Conservation (phyloP, 2,888 invertebrate genomes). For the Geophilus truncorum region DNA sequence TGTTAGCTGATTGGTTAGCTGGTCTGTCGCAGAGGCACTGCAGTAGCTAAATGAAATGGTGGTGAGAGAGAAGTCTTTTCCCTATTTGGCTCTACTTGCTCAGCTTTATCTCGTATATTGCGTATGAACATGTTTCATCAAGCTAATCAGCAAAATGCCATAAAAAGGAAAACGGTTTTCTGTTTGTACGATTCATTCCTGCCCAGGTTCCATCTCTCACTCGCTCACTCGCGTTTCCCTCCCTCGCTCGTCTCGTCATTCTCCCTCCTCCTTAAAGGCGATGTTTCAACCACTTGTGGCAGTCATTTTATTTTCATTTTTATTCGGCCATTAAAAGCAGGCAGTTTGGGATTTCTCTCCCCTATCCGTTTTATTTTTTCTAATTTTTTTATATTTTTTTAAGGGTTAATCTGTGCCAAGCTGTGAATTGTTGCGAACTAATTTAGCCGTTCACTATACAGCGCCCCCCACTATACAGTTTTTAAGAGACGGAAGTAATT, state of each 20-base stretch:
- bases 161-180: conserved; percentile 18
- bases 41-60: conserved; percentile 29
- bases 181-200: neutral
- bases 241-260: neutral
- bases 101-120: conserved; percentile 4
- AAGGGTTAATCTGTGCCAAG: conserved; percentile 5
- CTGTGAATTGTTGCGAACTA: conserved; percentile 10
- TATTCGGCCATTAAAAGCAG: neutral
- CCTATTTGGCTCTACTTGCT: neutral
- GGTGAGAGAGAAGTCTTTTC: neutral
- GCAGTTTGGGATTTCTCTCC: neutral
- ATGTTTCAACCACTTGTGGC: conserved; percentile 20
- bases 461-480: neutral
- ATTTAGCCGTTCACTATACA: neutral
- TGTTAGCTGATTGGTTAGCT: conserved; percentile 31
- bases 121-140: conserved; percentile 27
- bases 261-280: neutral
- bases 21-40: conserved; percentile 28
- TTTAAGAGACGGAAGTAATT: conserved; percentile 27
- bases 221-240: neutral
- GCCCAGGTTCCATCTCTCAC: too few species aligned
- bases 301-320: neutral
- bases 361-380: neutral
- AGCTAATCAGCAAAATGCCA: conserved; percentile 13
- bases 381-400: too few species aligned